These are phyloP conservation scores for Otolemur crassicaudatus DNA, from an alignment of 2,797 vertebrate genomes.

Conservation along the genomic window DNA sequence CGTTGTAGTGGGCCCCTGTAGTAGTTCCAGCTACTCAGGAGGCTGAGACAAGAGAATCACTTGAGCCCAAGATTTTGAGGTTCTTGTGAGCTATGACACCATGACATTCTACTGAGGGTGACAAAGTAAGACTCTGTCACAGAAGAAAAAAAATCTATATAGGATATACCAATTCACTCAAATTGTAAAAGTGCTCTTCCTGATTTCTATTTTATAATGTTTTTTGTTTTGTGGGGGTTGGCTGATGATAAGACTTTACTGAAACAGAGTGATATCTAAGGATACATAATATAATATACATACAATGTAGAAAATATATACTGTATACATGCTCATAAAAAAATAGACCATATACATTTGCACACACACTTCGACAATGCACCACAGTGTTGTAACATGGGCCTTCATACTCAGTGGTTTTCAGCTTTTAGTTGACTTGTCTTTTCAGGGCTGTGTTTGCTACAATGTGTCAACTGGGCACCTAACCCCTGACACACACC, in stretches of 20 bases:
- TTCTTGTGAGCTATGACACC: too few species aligned
- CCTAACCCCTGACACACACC: background rate
- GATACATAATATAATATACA: fast-evolving
- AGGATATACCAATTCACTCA: background rate
- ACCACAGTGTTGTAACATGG: too few species aligned
- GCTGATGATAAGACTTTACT: background rate
- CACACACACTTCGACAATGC: background rate
- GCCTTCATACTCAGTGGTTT: background rate
- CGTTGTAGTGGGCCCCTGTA: too few species aligned
- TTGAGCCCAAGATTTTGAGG: too few species aligned
- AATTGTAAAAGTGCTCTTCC: background rate
- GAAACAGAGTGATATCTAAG: background rate
- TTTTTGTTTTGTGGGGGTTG: too few species aligned
- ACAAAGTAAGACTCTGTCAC: too few species aligned
- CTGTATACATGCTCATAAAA: background rate
- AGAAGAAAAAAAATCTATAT: background rate
- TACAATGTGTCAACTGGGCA: background rate
- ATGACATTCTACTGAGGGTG: too few species aligned
- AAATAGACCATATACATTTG: background rate
- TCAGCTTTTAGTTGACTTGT: too few species aligned
- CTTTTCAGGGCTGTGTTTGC: background rate
- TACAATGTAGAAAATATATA: background rate
- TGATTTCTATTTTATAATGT: background rate
- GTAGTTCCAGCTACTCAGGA: too few species aligned
- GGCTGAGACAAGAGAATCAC: too few species aligned